Evolutionary conservation across 2,113 vertebrate genomes (phyloP).

Genomic region (Albula glossodonta): DNA sequence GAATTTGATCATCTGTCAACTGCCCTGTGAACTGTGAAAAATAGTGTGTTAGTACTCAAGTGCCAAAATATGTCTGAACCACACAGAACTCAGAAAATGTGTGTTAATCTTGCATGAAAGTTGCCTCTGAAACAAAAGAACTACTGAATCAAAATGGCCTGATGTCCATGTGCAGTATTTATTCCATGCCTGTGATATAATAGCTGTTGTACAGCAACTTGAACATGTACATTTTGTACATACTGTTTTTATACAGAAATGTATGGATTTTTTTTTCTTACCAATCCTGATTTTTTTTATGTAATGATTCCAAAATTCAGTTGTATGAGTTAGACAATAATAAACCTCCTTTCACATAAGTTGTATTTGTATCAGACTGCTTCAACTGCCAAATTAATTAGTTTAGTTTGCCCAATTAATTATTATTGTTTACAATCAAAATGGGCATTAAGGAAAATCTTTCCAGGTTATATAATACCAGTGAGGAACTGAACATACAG

Average conservation of each 20-base stretch:
- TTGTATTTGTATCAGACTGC: neutral
- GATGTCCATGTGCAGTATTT: neutral
- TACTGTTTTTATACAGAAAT: constrained; percentile 19
- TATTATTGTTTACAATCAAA: no score
- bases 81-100: neutral
- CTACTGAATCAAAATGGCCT: constrained; percentile 7
- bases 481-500: no score
- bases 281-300: neutral
- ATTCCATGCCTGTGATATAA: constrained; percentile 7
- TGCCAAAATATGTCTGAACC: neutral
- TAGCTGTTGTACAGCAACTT: constrained; percentile 22
- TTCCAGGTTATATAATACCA: no score
- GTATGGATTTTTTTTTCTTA: constrained; percentile 2
- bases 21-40: neutral
- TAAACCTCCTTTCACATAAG: neutral
- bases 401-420: neutral
- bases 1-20: neutral
- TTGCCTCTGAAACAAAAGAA: neutral
- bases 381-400: neutral
- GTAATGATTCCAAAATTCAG: neutral
- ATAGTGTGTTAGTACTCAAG: neutral
- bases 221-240: constrained; percentile 24
- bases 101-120: neutral
- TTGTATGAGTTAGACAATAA: constrained; percentile 19
- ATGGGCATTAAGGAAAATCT: no score